A percentile compares a stretch with the other conserved stretches of the same genome.
Evolutionary conservation across 2,113 vertebrate species (phyloP).

Genomic region (Hippocampus abdominalis): DNA sequence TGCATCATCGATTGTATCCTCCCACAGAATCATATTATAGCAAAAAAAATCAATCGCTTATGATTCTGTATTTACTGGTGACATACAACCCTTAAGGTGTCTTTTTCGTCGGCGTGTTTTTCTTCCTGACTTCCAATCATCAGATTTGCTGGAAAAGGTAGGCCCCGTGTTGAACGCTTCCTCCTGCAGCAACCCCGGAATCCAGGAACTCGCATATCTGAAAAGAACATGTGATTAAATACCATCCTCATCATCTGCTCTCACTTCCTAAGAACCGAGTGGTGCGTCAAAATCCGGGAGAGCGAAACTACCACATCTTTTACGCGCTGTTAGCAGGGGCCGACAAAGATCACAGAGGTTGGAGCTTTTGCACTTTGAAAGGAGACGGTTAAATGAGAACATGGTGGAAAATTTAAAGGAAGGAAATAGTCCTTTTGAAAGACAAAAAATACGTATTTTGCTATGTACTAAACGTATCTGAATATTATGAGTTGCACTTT

Average conservation of each 20-base stretch:
- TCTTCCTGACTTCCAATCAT: slow-evolving; percentile 51
- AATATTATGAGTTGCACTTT: neutral
- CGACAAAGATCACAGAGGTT: slow-evolving; percentile 79
- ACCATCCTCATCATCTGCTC: neutral
- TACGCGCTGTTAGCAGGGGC: slow-evolving; percentile 83
- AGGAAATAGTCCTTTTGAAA: neutral
- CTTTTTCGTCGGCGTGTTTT: neutral
- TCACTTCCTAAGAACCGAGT: slow-evolving; percentile 80
- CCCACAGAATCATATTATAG: neutral
- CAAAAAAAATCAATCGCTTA: neutral
- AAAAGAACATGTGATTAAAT: neutral
- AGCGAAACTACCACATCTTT: slow-evolving; percentile 91
- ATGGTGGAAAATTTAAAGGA: too few species aligned
- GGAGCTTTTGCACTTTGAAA: slow-evolving; percentile 4
- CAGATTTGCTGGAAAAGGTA: slow-evolving; percentile 79
- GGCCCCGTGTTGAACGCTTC: neutral
- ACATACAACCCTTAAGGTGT: too few species aligned
- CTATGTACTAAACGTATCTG: too few species aligned
- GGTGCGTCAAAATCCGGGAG: slow-evolving; percentile 84
- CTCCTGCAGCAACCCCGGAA: neutral
- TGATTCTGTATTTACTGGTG: too few species aligned
- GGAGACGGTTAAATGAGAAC: too few species aligned
- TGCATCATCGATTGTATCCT: slow-evolving; percentile 91
- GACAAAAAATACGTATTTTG: too few species aligned
- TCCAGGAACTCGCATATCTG: neutral